These are phyloP conservation scores for Chrysodeixis includens DNA, from an alignment of 2,888 invertebrate genomes.

Conservation along the genomic window DNA sequence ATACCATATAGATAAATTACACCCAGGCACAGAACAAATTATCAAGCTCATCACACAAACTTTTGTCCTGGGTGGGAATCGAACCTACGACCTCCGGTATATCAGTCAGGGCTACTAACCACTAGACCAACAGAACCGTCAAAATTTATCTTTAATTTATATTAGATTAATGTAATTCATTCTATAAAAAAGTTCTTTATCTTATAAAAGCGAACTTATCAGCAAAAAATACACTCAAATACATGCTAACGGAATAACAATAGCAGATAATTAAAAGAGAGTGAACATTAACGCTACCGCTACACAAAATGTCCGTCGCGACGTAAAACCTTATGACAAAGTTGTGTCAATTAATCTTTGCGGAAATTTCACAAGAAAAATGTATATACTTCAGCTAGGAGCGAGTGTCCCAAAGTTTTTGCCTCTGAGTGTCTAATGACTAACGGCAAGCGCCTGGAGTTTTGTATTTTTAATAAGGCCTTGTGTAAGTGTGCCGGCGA, in stretches of 20 bases:
- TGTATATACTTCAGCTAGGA: constrained; percentile 62
- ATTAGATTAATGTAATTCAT: no score
- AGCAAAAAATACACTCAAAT: no score
- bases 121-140: no score
- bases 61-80: no score
- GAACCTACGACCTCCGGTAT: no score
- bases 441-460: constrained; percentile 67
- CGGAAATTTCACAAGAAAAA: constrained; percentile 66
- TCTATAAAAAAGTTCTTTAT: no score
- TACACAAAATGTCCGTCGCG: constrained; percentile 48
- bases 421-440: constrained; percentile 67
- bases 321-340: constrained; percentile 59
- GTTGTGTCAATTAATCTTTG: constrained; percentile 67
- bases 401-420: constrained; percentile 67
- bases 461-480: constrained; percentile 80
- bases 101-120: no score
- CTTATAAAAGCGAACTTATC: no score
- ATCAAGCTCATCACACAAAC: no score
- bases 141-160: no score
- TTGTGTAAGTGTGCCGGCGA: constrained; percentile 64
- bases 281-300: constrained; percentile 22
- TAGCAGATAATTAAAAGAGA: constrained; percentile 32
- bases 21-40: no score
- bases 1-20: no score
- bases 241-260: not conserved